Percentiles rank a stretch among this genome's conserved stretches.
Evolutionary conservation across 2,888 invertebrate species (phyloP).

Genomic region (Dorcus parallelipipedus): DNA sequence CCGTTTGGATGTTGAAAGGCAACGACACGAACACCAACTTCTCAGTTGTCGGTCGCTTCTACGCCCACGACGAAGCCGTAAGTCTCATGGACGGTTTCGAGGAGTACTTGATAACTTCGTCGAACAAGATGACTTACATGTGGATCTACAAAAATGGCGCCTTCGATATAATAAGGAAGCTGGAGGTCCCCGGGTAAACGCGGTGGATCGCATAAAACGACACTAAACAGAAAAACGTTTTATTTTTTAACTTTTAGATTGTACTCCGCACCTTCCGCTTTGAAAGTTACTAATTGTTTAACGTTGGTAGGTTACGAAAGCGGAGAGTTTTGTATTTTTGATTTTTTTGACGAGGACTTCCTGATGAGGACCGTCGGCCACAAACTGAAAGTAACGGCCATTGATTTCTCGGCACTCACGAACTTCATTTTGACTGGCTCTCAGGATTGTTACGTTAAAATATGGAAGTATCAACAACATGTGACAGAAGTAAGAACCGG

Average conservation of each 20-base stretch:
- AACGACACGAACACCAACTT: constrained; percentile 22
- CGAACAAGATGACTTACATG: constrained; percentile 26
- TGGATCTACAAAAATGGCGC: constrained; percentile 25
- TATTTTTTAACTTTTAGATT: constrained; percentile 17
- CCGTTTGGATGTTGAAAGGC: constrained; percentile 30
- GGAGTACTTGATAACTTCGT: constrained; percentile 29
- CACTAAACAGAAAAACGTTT: background rate
- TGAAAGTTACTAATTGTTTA: constrained; percentile 27
- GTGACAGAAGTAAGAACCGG: constrained; percentile 8
- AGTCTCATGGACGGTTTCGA: constrained; percentile 28
- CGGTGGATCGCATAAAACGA: background rate
- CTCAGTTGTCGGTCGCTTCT: constrained; percentile 23
- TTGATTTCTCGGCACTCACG: constrained; percentile 31
- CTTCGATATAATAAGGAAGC: constrained; percentile 28
- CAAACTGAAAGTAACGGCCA: constrained; percentile 29
- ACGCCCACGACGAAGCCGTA: constrained; percentile 28
- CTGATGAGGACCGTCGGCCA: constrained; percentile 27
- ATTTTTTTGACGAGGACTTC: constrained; percentile 26
- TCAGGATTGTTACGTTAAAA: constrained; percentile 28
- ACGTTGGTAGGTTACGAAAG: constrained; percentile 32
- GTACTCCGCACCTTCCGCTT: constrained; percentile 23
- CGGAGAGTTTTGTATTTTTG: constrained; percentile 34
- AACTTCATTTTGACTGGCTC: constrained; percentile 28
- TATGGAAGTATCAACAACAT: constrained; percentile 28
- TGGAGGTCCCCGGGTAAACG: constrained; percentile 27